Base-by-base conservation (phyloP, 2,797 vertebrate genomes). In the Craterocephalus amniculus region DNA sequence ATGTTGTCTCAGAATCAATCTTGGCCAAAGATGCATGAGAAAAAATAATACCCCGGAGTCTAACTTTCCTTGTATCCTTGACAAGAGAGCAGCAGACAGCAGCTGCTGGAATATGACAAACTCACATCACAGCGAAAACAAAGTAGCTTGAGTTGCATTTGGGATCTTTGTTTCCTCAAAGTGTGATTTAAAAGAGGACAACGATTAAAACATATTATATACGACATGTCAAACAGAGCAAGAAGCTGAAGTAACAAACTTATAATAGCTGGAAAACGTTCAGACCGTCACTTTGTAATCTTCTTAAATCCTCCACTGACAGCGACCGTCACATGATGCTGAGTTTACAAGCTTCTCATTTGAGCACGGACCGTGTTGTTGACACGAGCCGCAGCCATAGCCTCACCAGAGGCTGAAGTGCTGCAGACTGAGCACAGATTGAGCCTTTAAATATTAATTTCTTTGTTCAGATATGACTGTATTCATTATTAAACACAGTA, bases 381-480 rank as follows among this genome's bases (percentile, higher is more conserved):
- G 26, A 67, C 76, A 76, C 63, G 26, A 72, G 58, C 73, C 78
- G 69, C 67, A 55, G 72, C 77, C 45, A 61, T 64, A 83, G 78
- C 66, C 7, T 58, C 81, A 85, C 51, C 57, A 73, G 84, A 61
- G 72, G 71, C 45, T 60, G 67, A 81, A 81, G 86, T 51, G 81
- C 87, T 78, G 81, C 48, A 87, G 85, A 88, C 79, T n/a, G 38
- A 83, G 81, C 85, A 85, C 1, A 26, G 66, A 86, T 72, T 74
- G 73, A 79, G 76, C 48, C 74, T 85, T 92, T 83, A 91, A 92
- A 89, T 91, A 91, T 92, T 90, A 1, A 91, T 89, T 89, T 88
- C 85, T 91, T 92, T 91, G 90, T 91, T 91, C 74, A 80, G 80
- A 89, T 87, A 80, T 79, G 77, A 79, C 83, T 70, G 48, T 22